A percentile compares a stretch with the other conserved stretches of the same genome.
phyloP scores from a whole-genome alignment of 2,113 vertebrate genomes.

The Columbina picui region DNA sequence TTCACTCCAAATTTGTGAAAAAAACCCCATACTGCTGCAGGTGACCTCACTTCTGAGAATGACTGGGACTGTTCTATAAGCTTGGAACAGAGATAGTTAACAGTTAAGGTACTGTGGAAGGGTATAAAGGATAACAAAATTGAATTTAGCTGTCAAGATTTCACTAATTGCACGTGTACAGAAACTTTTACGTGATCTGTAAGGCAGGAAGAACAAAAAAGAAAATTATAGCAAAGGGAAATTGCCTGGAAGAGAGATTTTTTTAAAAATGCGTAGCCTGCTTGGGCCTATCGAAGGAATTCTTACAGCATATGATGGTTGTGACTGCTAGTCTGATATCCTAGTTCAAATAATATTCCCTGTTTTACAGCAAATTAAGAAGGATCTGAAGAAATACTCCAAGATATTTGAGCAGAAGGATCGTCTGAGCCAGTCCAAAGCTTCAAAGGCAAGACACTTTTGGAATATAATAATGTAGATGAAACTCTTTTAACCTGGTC shows the following conservation, averaged over 20 bases:
- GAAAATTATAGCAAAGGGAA: background rate
- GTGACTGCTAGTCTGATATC: background rate
- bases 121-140: background rate
- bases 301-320: background rate
- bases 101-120: background rate
- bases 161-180: background rate
- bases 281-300: background rate
- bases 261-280: background rate
- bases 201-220: background rate
- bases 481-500: background rate
- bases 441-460: conserved; percentile 88
- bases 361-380: conserved; percentile 90
- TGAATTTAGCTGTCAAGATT: background rate
- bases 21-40: background rate
- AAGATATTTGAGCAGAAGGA: conserved; percentile 99
- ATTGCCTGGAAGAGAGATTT: background rate
- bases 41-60: background rate
- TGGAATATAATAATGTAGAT: background rate
- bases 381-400: conserved; percentile 97
- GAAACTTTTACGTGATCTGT: background rate
- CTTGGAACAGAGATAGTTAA: background rate
- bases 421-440: conserved; percentile 97
- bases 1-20: background rate
- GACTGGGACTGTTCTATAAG: background rate
- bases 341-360: background rate